phyloP scores from a whole-genome alignment of 1,140 invertebrate species.

The Apolygus lucorum region DNA sequence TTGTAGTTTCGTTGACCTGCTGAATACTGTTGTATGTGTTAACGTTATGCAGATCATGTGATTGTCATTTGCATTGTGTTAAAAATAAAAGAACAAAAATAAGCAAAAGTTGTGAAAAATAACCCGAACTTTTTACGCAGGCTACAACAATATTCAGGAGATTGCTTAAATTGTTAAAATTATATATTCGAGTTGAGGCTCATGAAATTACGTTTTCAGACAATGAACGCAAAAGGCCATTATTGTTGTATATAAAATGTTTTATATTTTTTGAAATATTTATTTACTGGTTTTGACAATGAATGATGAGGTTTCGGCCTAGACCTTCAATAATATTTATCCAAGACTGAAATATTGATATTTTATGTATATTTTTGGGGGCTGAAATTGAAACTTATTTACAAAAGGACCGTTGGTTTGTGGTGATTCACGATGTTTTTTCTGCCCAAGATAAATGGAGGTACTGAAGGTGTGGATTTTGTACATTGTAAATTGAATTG shows the following conservation, averaged over 20 bases:
- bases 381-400: too few species aligned
- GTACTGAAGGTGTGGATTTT: too few species aligned
- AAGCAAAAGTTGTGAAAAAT: too few species aligned
- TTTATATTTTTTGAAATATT: constrained; percentile 22
- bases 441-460: too few species aligned
- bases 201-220: background rate
- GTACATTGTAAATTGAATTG: too few species aligned
- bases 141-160: constrained; percentile 9
- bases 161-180: constrained; percentile 13
- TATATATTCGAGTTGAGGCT: background rate
- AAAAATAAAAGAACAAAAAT: background rate
- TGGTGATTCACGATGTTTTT: too few species aligned
- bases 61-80: background rate
- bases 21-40: constrained; percentile 12
- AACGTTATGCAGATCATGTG: background rate
- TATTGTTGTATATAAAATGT: constrained; percentile 27
- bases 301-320: constrained; percentile 1
- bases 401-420: too few species aligned
- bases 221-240: background rate
- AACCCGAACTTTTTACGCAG: background rate
- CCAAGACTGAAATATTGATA: constrained; percentile 25
- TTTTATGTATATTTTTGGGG: constrained; percentile 26
- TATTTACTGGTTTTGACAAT: constrained; percentile 16
- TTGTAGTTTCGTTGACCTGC: constrained; percentile 8
- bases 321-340: constrained; percentile 11